Evolutionary conservation across 2,888 invertebrate genomes (phyloP).

Genomic region (Eupithecia inturbata): DNA sequence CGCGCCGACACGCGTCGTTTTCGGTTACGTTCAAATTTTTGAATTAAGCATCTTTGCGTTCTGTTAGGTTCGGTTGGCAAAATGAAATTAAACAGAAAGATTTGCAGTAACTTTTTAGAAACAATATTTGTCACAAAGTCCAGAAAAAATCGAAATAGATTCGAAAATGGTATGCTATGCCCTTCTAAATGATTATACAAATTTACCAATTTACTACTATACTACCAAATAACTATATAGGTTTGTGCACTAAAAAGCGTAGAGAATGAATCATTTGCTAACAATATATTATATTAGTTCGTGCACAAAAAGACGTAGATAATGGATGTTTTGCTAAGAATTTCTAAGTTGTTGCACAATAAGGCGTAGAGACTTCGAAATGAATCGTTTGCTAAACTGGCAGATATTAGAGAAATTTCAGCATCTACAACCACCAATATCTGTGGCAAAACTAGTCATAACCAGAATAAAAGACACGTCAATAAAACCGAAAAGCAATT

Average conservation of each 20-base stretch:
- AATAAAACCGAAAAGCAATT: conserved; percentile 79
- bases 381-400: background rate
- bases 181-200: too few relatives aligned
- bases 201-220: background rate
- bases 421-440: background rate
- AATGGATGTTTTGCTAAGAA: background rate
- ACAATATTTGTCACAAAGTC: background rate
- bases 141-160: background rate
- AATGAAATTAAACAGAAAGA: background rate
- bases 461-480: conserved; percentile 34
- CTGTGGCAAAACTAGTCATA: background rate
- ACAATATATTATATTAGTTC: background rate
- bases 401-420: background rate
- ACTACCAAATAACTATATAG: too few relatives aligned
- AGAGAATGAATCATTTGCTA: background rate
- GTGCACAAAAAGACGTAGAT: background rate
- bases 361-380: background rate
- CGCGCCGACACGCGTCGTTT: conserved; percentile 56
- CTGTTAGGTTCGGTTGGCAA: conserved; percentile 4
- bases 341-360: background rate
- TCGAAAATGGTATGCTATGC: background rate
- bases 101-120: background rate
- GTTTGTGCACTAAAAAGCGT: background rate
- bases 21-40: conserved; percentile 78
- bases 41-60: conserved; percentile 52